Base-by-base conservation (phyloP, 2,888 invertebrate species). In the Zhuqinia jingwanae region DNA sequence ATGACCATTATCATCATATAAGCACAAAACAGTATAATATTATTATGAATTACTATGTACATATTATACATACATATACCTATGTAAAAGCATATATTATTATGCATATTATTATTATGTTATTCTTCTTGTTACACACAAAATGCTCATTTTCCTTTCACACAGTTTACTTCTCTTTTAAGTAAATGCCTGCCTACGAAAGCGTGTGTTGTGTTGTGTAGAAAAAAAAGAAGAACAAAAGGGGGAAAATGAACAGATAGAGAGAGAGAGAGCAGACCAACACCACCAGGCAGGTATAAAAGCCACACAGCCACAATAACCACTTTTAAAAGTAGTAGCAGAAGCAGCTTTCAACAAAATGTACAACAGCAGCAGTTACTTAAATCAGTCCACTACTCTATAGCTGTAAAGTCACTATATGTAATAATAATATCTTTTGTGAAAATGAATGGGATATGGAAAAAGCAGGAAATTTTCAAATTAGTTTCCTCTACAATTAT, bases 401-500 rank as follows among this genome's bases (percentile, higher is more conserved):
- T 53, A 65, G 65, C 17, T 20, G 36, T 36, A 42, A n/a, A 22
- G 22, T 73, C 22, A 25, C 25, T 25, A n/a, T 27, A 47, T 73
- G 20, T 47, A 5, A n/a, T 17, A 3, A 10, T 56, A 17, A 56
- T 25, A 78, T 85, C 70, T n/a, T 79, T 22, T 78, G 50, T 20
- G 58, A 53, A 88, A 89, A 89, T 89, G 89, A 89, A 88, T 89
- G 88, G 83, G 80, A 47, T 76, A 65, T 22, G 63, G 47, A 50
- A 88, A 89, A 89, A n/a, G n/a, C 76, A 89, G 89, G 88, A 89
- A 89, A 89, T 88, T 89, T 89, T 89, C 88, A 89, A 89, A 89
- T 89, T 89, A 89, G 88, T 88, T 89, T 89, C 89, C 89, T 89
- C 89, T 87, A 78, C 87, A 89, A 89, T 89, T 89, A 77, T 47